Base-by-base conservation (phyloP, 2,797 vertebrate species). In the Lutjanus argentimaculatus region DNA sequence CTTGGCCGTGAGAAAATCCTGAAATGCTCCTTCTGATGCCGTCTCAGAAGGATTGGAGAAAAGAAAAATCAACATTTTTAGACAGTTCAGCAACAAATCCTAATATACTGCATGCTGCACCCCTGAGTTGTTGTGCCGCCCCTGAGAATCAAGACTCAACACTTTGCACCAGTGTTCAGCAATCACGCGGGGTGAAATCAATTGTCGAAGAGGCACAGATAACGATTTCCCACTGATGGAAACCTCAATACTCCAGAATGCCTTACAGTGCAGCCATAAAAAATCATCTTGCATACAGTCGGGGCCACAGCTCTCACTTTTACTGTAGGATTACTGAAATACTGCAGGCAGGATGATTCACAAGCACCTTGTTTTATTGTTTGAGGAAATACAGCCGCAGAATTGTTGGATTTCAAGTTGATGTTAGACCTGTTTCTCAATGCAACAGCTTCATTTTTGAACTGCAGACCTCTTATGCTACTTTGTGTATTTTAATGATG, bases 111-210 rank as follows among this genome's bases (percentile, higher is more conserved):
- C 53, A 22, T 42, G 5, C 22, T 1, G 22, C 48, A 40, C 15
- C 30, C 16, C 55, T n/a, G 8, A 36, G 30, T 36, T 67, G 51
- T 5, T 16, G 51, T 7, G 59, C 21, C 16, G 12, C 48, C 46
- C 8, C 73, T 21, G 42, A 56, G 57, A 76, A 45, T 68, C 65
- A 17, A 25, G 57, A 62, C 63, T 36, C 30, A 36, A 36, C 30
- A 4, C 30, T 36, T 65, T 68, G 46, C 49, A 46, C 17, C 62
- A 21, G 51, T 46, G 22, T 61, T 67, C 56, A n/a, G 55, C 73
- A 68, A 62, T 70, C 75, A 70, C 66, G 62, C 40, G 2, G 66
- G 13, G 57, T 36, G 66, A 77, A 71, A 71, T 77, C 75, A 77
- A 57, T 70, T 65, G 52, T 16, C n/a, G 15, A 13, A 71, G 75